Evolutionary conservation across 1,140 invertebrate species (phyloP).

Genomic region (Hormaphis cornu): DNA sequence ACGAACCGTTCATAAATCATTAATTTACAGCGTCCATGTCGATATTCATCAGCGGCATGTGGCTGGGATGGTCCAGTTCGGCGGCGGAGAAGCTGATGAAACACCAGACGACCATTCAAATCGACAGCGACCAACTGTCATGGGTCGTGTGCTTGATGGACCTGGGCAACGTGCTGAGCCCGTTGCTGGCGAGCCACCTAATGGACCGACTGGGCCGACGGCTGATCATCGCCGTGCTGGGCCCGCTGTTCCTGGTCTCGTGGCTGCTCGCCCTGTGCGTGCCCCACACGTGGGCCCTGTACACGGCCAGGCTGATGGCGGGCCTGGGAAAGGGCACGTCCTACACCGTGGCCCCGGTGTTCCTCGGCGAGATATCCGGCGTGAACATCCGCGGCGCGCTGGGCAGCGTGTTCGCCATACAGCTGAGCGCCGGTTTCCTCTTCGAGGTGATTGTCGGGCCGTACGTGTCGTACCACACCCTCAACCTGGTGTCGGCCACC

Average conservation of each 20-base stretch:
- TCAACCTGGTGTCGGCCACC: conserved; percentile 54
- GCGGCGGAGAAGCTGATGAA: conserved; percentile 43
- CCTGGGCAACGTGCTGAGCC: conserved; percentile 36
- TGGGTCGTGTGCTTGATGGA: conserved; percentile 38
- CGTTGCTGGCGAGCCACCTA: conserved; percentile 43
- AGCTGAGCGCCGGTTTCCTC: conserved; percentile 60
- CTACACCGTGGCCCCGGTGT: conserved; percentile 71
- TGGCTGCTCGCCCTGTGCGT: conserved; percentile 47
- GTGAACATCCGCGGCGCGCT: conserved; percentile 38
- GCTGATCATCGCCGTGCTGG: conserved; percentile 56
- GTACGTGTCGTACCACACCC: conserved; percentile 55
- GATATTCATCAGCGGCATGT: conserved; percentile 47
- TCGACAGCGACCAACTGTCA: conserved; percentile 28
- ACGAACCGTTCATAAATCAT: too few species aligned
- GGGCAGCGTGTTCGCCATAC: conserved; percentile 71
- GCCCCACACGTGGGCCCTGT: background rate
- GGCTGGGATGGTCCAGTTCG: conserved; percentile 67
- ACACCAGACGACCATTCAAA: conserved; percentile 17
- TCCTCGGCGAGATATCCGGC: conserved; percentile 67
- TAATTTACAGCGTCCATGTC: conserved; percentile 30
- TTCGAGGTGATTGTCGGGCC: conserved; percentile 51
- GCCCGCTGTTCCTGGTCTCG: conserved; percentile 42
- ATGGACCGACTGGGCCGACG: conserved; percentile 66
- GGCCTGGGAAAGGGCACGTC: conserved; percentile 64
- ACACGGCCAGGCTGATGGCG: conserved; percentile 35